Conservation (phyloP, 1,140 invertebrate genomes). For the Drosophila yakuba region DNA sequence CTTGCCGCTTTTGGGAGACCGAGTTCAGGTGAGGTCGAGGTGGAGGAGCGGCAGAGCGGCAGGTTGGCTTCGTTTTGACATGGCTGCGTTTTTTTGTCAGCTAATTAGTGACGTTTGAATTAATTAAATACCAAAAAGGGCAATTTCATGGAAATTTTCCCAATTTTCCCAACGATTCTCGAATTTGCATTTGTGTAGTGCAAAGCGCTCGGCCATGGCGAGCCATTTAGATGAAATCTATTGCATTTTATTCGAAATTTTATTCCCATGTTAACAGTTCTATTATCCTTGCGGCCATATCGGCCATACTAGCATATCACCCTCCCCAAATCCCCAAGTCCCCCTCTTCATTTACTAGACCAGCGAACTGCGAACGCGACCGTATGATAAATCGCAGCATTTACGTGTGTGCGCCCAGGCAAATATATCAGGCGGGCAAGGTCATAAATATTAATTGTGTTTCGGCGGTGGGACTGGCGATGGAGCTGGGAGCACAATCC, state of each 20-base stretch:
- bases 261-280: conserved; percentile 81
- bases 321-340: not conserved
- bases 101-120: conserved; percentile 80
- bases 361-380: conserved; percentile 11
- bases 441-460: conserved; percentile 83
- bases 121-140: conserved; percentile 51
- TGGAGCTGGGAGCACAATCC: conserved; percentile 21
- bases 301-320: conserved; percentile 8
- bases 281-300: conserved; percentile 79
- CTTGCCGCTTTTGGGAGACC: conserved; percentile 10
- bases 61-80: conserved; percentile 62
- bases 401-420: conserved; percentile 79
- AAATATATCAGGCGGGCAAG: conserved; percentile 80
- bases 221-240: conserved; percentile 46
- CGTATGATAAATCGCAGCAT: conserved; percentile 77
- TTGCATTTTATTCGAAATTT: conserved; percentile 73
- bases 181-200: conserved; percentile 25
- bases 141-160: conserved; percentile 60
- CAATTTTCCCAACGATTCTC: conserved; percentile 39
- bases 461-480: conserved; percentile 40
- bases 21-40: conserved; percentile 21
- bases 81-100: conserved; percentile 67
- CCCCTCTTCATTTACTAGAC: not conserved
- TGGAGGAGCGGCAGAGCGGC: conserved; percentile 42
- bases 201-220: conserved; percentile 14